These are phyloP conservation scores for Spisula solida DNA, from an alignment of 2,888 invertebrate genomes.

Conservation along the genomic window DNA sequence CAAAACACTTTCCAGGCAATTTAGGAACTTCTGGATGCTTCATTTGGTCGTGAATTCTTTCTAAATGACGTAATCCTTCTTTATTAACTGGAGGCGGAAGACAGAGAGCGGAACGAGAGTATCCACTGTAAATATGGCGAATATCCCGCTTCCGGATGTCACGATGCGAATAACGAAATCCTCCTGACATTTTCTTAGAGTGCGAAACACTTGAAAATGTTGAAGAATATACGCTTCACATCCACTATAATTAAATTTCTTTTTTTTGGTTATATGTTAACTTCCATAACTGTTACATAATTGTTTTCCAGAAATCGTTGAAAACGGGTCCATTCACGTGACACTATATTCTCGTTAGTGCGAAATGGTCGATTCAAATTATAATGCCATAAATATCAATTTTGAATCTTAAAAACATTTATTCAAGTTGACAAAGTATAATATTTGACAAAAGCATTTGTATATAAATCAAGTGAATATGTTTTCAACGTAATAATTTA, in stretches of 20 bases:
- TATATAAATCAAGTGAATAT: neutral
- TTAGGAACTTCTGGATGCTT: slow-evolving; percentile 65
- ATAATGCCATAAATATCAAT: no score
- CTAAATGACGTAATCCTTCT: slow-evolving; percentile 70
- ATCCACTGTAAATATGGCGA: slow-evolving; percentile 81
- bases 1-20: slow-evolving; percentile 70
- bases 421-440: no score
- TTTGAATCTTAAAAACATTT: no score
- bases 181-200: slow-evolving; percentile 55
- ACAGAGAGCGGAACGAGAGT: slow-evolving; percentile 56
- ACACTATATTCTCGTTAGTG: neutral
- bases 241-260: neutral
- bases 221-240: neutral
- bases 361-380: no score
- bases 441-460: neutral
- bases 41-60: slow-evolving; percentile 73
- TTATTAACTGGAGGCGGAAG: slow-evolving; percentile 73
- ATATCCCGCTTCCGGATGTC: slow-evolving; percentile 73
- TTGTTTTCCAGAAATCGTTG: neutral
- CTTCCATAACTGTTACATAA: neutral
- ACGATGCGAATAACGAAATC: slow-evolving; percentile 65
- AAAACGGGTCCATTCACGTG: neutral
- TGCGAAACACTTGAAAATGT: neutral
- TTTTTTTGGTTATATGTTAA: neutral
- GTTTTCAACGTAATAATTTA: neutral